Conservation (phyloP, 2,888 invertebrate species). For the Callosobruchus maculatus region DNA sequence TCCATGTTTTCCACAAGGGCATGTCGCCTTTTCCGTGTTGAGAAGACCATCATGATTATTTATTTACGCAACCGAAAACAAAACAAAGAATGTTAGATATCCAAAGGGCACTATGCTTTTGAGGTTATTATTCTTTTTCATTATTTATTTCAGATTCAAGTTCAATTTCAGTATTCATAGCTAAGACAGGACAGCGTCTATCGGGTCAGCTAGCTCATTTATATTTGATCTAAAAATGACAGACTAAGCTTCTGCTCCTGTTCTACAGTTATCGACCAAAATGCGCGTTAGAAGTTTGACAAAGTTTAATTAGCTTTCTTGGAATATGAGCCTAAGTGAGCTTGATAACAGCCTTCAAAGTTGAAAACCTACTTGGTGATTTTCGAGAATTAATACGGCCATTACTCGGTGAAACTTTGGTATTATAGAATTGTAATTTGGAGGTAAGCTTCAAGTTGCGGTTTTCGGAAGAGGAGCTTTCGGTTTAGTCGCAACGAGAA, state of each 20-base stretch:
- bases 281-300: background rate
- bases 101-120: too few relatives aligned
- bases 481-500: background rate
- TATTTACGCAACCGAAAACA: too few relatives aligned
- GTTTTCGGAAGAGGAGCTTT: background rate
- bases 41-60: too few relatives aligned
- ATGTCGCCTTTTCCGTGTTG: too few relatives aligned
- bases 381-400: background rate
- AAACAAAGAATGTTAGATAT: too few relatives aligned
- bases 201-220: too few relatives aligned
- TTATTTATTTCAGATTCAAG: too few relatives aligned
- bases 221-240: too few relatives aligned
- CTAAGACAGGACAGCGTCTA: too few relatives aligned
- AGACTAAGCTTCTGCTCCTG: background rate
- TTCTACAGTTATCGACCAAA: background rate
- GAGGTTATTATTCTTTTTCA: too few relatives aligned
- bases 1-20: too few relatives aligned
- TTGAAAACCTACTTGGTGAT: background rate
- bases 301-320: background rate
- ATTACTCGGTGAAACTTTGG: background rate
- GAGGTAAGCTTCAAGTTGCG: background rate
- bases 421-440: background rate
- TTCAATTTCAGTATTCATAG: too few relatives aligned
- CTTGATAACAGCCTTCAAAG: background rate
- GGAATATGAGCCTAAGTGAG: background rate